These are phyloP conservation scores for Monopis laevigella DNA, from an alignment of 2,888 invertebrate genomes.

Conservation along the genomic window DNA sequence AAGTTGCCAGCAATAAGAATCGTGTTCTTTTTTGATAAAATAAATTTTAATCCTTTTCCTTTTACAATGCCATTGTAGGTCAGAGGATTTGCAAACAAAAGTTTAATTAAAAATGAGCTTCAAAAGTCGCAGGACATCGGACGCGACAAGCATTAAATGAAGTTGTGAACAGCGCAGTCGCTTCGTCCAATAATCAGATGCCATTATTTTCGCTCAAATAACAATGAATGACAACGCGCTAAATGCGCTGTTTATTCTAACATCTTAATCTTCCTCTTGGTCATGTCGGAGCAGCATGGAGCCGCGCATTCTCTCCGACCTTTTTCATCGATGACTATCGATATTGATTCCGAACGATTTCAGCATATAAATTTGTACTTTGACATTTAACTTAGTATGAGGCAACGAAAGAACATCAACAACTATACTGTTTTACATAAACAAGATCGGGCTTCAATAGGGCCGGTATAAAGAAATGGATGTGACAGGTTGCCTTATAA, in stretches of 20 bases:
- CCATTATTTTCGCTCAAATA: constrained; percentile 40
- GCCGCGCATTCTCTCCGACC: constrained; percentile 23
- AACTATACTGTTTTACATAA: no score
- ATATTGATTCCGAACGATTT: background rate
- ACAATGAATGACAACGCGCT: constrained; percentile 46
- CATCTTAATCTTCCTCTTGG: constrained; percentile 56
- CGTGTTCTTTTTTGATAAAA: background rate
- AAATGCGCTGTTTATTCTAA: constrained; percentile 35
- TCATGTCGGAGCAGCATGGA: constrained; percentile 59
- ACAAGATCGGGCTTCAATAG: constrained; percentile 21
- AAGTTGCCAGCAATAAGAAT: background rate
- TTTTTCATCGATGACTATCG: constrained; percentile 11
- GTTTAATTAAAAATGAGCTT: constrained; percentile 11
- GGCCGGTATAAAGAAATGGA: constrained; percentile 27
- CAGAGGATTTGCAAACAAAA: constrained; percentile 4
- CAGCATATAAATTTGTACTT: no score
- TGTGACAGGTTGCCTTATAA: constrained; percentile 46
- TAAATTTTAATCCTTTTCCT: background rate
- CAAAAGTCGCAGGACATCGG: constrained; percentile 24
- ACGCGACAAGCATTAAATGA: constrained; percentile 60
- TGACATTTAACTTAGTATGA: no score
- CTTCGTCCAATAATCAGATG: constrained; percentile 47
- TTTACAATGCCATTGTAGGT: background rate
- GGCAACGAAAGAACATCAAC: background rate
- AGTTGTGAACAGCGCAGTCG: constrained; percentile 39